Evolutionary conservation across 2,888 invertebrate species (phyloP), one percentile per base, ranked within the genome.

Genomic region (Alcis repandata): DNA sequence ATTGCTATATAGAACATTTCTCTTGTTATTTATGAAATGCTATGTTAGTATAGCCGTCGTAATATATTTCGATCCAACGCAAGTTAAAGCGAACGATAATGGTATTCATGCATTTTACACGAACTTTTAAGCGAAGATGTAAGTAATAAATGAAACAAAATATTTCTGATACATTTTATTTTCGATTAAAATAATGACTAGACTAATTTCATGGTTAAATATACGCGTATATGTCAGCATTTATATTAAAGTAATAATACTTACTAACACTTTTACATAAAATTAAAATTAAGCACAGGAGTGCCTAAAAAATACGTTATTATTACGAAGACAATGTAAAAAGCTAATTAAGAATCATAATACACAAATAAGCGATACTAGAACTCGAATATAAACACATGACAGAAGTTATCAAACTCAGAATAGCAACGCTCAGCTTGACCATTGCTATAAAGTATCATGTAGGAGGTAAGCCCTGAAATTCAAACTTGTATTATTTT

Each of bases 101-200:
- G 75, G 79, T 81, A 83, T 84, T 84, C 80, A 86, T 87, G 92
- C 90, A 92, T 92, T 91, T 91, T 87, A 82, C 83, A 84, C 82
- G 84, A 87, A 86, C 78, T 82, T 78, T 77, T 80, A 82, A 78
- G 74, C 77, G 79, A 85, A 79, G 79, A 80, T 83, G 79, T 79
- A 76, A 76, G 74, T 70, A 74, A 73, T 77, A 69, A 73, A 75
- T 73, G 70, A 70, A 73, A 49, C 48, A 43, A 59, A 68, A 68
- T 69, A 68, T 69, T 66, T 69, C 64, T 74, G 38, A 46, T 57
- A 41, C 10, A 58, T 67, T 68, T 40, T 56, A 56, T 60, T 59
- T 56, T 13, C 8, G 27, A 27, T 27, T 4, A 27, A 27, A 27
- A 4, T 27, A 27, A 27, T 27, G 27, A 27, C 27, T 27, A 27